Percentiles rank a stretch among this genome's conserved stretches.
phyloP scores from a whole-genome alignment of 1,140 invertebrate genomes.

The Cherax quadricarinatus region DNA sequence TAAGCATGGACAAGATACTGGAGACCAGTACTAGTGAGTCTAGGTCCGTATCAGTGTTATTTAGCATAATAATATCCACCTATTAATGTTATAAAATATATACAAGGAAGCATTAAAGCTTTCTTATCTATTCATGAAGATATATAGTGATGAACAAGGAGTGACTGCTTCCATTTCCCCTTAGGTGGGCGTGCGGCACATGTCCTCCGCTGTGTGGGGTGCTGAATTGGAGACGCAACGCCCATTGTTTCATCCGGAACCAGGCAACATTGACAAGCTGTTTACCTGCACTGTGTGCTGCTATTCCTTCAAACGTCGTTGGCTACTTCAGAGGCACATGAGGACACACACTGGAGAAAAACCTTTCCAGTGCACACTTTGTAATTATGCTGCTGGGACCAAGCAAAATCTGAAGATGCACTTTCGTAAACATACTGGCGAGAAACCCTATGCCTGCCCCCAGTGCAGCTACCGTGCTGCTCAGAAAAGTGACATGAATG shows the following conservation, averaged over 20 bases:
- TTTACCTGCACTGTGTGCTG: conserved; percentile 32
- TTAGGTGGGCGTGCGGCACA: conserved; percentile 36
- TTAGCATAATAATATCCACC: not conserved
- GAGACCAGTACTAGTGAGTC: not conserved
- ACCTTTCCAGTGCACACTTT: conserved; percentile 21
- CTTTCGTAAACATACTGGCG: conserved; percentile 24
- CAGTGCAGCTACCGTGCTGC: conserved; percentile 34
- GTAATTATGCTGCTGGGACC: conserved; percentile 32
- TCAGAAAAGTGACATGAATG: conserved; percentile 38
- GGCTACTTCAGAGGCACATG: conserved; percentile 36
- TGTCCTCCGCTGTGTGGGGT: conserved; percentile 22
- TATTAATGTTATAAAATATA: not conserved
- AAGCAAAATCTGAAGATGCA: conserved; percentile 41
- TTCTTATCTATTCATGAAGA: not conserved
- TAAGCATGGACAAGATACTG: not conserved
- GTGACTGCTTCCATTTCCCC: conserved; percentile 44
- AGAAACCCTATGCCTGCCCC: conserved; percentile 32
- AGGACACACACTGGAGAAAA: conserved; percentile 39
- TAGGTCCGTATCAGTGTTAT: not conserved
- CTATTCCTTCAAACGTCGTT: conserved; percentile 34
- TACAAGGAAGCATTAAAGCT: conserved; percentile 2
- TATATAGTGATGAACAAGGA: not conserved
- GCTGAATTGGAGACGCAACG: conserved; percentile 21
- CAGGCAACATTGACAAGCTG: not conserved
- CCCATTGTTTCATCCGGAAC: not conserved